Evolutionary conservation across 2,113 vertebrate species (phyloP).

Genomic region (Aplodontia rufa): DNA sequence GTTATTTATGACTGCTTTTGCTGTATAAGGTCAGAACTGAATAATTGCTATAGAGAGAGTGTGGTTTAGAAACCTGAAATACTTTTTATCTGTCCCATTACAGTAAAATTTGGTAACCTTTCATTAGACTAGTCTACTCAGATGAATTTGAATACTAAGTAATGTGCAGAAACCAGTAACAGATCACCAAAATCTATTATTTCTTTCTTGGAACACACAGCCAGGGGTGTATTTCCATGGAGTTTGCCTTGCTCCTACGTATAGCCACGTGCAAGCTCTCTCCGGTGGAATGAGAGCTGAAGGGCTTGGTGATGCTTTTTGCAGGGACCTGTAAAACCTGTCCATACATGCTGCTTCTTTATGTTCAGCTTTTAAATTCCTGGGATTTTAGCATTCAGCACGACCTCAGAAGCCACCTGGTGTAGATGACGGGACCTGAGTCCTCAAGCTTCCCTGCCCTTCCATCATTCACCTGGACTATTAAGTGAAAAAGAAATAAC

Average conservation of each 20-base stretch:
- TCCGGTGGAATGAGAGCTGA: background rate
- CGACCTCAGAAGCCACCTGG: background rate
- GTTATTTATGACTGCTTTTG: background rate
- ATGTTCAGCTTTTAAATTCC: background rate
- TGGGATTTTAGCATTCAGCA: background rate
- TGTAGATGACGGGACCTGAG: background rate
- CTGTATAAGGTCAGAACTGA: background rate
- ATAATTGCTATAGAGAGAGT: background rate
- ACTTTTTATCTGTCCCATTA: background rate
- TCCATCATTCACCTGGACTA: background rate
- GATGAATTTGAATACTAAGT: background rate
- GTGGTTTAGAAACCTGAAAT: background rate
- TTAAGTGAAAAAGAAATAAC: background rate
- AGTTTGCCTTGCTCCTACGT: background rate
- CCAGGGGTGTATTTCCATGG: background rate
- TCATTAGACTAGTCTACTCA: background rate
- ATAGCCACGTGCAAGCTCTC: background rate
- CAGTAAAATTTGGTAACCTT: background rate
- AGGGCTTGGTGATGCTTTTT: background rate
- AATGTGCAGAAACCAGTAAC: background rate
- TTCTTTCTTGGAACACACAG: background rate
- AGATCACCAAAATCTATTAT: background rate
- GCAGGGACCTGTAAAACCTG: background rate
- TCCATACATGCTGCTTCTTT: background rate
- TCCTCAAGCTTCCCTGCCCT: background rate